Base-by-base conservation (phyloP, 2,888 invertebrate genomes). In the Rhagophthalmus giganteus region DNA sequence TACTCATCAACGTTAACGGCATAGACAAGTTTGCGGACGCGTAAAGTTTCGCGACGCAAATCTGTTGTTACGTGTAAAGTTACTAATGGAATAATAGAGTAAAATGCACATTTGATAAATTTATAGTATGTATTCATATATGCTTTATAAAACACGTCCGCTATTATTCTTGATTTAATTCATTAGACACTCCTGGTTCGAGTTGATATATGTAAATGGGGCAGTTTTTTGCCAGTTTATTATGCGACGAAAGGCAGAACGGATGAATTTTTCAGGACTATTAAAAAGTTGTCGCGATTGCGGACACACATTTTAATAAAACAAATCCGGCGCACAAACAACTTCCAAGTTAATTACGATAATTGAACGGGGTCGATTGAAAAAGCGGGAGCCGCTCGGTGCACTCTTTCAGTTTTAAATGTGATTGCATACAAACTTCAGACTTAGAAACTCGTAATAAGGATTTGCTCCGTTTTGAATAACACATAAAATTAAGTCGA, bases 401-500 rank as follows among this genome's bases (percentile, higher is more conserved):
- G 56, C 40, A 52, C 57, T 62, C 60, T 62, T 62, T 62, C 60
- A 54, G 56, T 58, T 60, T 55, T 53, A 59, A 63, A 64, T 58
- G 61, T 60, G 62, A 66, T 65, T 66, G 65, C 63, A 61, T 47
- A 52, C 59, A 54, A 65, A 61, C 57, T 64, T 65, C 60, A 54
- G 54, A 47, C 35, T 47, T 47, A 47, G 42, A 44, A 56, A 58
- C 55, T 60, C 62, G 59, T 64, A 64, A 66, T 59, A 60, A 59
- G 60, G 62, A 63, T 62, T 56, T 54, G 54, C 48, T 39, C 44
- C 59, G 61, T 65, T 63, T 64, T 63, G 62, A 68, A 68, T 67
- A 68, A 67, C 66, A 67, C 67, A 69, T 70, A 69, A 70, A 70
- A 69, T 69, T 69, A 68, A 69, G 59, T 63, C 62, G 55, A 16